Conservation (phyloP, 2,797 vertebrate species). For the Lagodon rhomboides region DNA sequence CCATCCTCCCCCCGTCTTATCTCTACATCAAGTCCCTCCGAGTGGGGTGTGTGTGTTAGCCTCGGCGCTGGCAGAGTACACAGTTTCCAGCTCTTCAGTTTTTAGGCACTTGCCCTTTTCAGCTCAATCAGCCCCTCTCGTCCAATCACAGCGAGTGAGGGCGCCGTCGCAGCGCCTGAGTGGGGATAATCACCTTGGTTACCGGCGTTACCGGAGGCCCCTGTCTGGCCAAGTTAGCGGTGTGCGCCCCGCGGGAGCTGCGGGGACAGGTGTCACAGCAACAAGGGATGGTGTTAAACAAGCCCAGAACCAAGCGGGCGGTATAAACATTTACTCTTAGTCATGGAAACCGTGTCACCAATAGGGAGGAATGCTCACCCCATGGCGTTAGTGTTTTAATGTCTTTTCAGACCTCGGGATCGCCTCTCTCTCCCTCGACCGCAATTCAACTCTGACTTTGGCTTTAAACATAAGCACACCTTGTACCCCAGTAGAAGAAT, state of each 20-base stretch:
- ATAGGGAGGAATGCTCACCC: constrained; percentile 76
- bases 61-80: constrained; percentile 62
- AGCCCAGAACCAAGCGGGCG: constrained; percentile 64
- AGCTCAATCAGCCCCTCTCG: constrained; percentile 78
- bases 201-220: constrained; percentile 66
- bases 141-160: constrained; percentile 73
- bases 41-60: constrained; percentile 70
- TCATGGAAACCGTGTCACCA: constrained; percentile 79
- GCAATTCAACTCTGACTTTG: constrained; percentile 51
- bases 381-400: constrained; percentile 41
- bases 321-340: constrained; percentile 74
- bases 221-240: constrained; percentile 73
- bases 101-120: constrained; percentile 80
- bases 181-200: constrained; percentile 83
- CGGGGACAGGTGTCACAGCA: constrained; percentile 78
- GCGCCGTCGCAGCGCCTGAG: constrained; percentile 61
- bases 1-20: constrained; percentile 51
- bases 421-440: constrained; percentile 4
- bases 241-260: constrained; percentile 61
- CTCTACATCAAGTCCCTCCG: constrained; percentile 61
- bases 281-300: constrained; percentile 76
- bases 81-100: constrained; percentile 74
- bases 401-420: constrained; percentile 40
- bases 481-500: constrained; percentile 35
- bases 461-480: constrained; percentile 51